These are phyloP conservation scores for Pollimyrus isidori DNA, from an alignment of 2,113 vertebrate species.

Conservation along the genomic window DNA sequence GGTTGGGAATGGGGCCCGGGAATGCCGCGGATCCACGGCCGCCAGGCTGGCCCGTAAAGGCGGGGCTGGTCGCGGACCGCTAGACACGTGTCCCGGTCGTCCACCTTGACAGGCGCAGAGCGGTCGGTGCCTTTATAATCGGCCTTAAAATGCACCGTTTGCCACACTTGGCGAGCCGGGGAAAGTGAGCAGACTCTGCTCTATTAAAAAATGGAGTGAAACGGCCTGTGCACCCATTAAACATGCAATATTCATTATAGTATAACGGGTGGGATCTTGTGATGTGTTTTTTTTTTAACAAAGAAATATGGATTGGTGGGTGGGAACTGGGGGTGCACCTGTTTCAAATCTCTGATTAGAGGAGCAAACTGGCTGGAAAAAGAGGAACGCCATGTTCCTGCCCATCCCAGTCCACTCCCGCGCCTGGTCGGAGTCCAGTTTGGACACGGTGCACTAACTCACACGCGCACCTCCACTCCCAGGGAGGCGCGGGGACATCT, in stretches of 20 bases:
- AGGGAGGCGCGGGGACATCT: neutral
- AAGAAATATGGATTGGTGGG: neutral
- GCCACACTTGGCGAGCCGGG: neutral
- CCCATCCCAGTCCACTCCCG: neutral
- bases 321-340: constrained; percentile 18
- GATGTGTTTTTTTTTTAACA: constrained; percentile 14
- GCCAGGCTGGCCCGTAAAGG: neutral
- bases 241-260: constrained; percentile 27
- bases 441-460: neutral
- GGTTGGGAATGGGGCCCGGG: constrained; percentile 10
- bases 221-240: neutral
- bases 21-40: constrained; percentile 7
- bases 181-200: constrained; percentile 16
- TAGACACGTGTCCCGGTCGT: constrained; percentile 25
- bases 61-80: neutral
- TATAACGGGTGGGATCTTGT: neutral
- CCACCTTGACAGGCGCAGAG: constrained; percentile 18
- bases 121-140: constrained; percentile 18
- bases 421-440: neutral
- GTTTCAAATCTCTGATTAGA: constrained; percentile 29
- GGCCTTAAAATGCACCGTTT: constrained; percentile 11
- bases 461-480: constrained; percentile 1
- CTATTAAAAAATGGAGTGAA: constrained; percentile 17
- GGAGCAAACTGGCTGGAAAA: constrained; percentile 13
- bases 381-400: constrained; percentile 9